Percentiles rank a stretch among this genome's conserved stretches.
Conservation (phyloP, 1,140 invertebrate genomes). For the Leptinotarsa undecemlineata region DNA sequence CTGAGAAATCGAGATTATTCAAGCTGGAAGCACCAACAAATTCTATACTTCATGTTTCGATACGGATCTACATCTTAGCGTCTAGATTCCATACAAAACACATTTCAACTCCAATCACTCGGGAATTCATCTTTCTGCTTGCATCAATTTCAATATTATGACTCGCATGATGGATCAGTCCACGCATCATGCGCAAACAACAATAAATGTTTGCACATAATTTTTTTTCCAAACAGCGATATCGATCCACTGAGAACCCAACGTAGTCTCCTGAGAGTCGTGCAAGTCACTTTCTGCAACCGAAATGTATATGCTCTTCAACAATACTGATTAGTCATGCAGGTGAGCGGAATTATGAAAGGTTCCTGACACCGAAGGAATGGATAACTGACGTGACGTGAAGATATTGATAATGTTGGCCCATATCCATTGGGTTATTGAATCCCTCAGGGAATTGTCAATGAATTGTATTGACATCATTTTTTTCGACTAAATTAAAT, state of each 20-base stretch:
- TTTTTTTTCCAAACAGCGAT: not conserved
- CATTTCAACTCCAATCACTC: not conserved
- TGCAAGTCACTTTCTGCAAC: constrained; percentile 36
- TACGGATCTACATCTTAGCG: no score
- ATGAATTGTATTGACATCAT: no score
- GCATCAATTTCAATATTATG: not conserved
- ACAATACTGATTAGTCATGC: constrained; percentile 25
- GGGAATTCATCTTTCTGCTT: not conserved
- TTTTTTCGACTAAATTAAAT: no score
- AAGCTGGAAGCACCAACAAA: no score
- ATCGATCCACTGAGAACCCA: constrained; percentile 16
- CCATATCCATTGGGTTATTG: constrained; percentile 20
- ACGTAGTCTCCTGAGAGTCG: constrained; percentile 28
- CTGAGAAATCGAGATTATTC: no score
- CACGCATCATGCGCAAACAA: not conserved
- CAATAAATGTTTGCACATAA: constrained; percentile 13
- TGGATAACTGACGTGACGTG: constrained; percentile 6
- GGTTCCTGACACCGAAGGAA: constrained; percentile 24
- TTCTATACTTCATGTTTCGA: no score
- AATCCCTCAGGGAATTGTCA: not conserved
- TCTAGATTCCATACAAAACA: no score
- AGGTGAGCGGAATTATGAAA: constrained; percentile 27
- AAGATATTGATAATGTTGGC: constrained; percentile 15
- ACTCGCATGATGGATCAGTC: not conserved
- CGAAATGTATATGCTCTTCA: constrained; percentile 24